Conservation (phyloP, 2,113 vertebrate genomes). For the Sisor rabdophorus region DNA sequence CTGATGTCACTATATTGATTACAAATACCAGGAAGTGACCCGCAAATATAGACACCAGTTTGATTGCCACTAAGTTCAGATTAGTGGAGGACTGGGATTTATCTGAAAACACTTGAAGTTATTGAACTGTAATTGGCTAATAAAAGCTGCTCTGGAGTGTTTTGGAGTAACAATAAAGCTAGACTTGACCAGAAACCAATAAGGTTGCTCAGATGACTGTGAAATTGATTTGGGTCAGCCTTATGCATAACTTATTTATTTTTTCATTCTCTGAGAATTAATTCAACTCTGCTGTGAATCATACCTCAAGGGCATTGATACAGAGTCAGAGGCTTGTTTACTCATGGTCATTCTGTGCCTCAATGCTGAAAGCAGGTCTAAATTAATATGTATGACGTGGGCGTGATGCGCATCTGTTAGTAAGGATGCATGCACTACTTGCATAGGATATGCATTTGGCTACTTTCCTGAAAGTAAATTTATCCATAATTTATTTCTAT, state of each 20-base stretch:
- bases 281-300: slow-evolving; percentile 4
- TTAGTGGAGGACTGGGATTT: too few species aligned
- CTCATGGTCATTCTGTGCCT: slow-evolving; percentile 25
- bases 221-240: slow-evolving; percentile 7
- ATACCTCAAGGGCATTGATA: slow-evolving; percentile 20
- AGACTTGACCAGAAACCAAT: not conserved
- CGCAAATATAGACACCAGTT: too few species aligned
- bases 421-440: not conserved
- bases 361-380: slow-evolving; percentile 16
- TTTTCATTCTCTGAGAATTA: slow-evolving; percentile 21
- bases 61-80: too few species aligned
- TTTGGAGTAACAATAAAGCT: too few species aligned
- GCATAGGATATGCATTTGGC: slow-evolving; percentile 11
- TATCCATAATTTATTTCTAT: slow-evolving; percentile 9
- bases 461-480: not conserved
- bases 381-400: slow-evolving; percentile 31
- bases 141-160: too few species aligned
- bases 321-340: slow-evolving; percentile 29
- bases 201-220: slow-evolving; percentile 11
- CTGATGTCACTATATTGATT: too few species aligned
- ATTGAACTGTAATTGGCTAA: too few species aligned
- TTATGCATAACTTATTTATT: slow-evolving; percentile 11
- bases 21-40: too few species aligned
- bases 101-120: too few species aligned
- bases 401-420: slow-evolving; percentile 7